These are phyloP conservation scores for Cebus imitator DNA, from an alignment of 2,113 vertebrate genomes.

Conservation along the genomic window DNA sequence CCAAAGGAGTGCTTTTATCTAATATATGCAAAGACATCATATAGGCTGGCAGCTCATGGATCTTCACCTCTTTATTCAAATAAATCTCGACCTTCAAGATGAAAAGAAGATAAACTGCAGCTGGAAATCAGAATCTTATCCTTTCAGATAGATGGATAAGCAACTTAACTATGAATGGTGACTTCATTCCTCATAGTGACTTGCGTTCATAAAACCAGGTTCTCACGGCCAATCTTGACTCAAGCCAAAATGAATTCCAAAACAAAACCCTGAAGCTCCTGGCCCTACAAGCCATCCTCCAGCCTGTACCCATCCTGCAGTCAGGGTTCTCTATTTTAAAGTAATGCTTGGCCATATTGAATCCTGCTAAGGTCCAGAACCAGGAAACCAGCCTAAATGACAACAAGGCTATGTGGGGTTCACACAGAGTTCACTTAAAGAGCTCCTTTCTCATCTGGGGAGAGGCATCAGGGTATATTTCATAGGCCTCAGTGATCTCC, in stretches of 20 bases:
- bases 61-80: slow-evolving; percentile 20
- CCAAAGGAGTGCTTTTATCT: not conserved
- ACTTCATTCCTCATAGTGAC: not conserved
- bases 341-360: not conserved
- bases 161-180: not conserved
- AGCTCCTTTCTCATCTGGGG: not conserved
- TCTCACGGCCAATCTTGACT: not conserved
- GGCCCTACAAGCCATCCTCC: not conserved
- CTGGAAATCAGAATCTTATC: not conserved
- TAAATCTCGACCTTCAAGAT: not conserved
- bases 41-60: not conserved
- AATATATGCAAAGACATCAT: not conserved
- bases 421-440: not conserved
- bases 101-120: slow-evolving; percentile 20
- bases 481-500: not conserved
- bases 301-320: not conserved
- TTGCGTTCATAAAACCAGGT: not conserved
- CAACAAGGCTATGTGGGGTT: no score
- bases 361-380: not conserved
- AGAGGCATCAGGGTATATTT: not conserved
- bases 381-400: not conserved
- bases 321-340: not conserved
- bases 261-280: not conserved
- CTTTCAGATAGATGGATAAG: not conserved
- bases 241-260: not conserved